Percentiles rank a stretch among this genome's conserved stretches.
phyloP scores from a whole-genome alignment of 2,797 vertebrate species.

The Botia kubotai region DNA sequence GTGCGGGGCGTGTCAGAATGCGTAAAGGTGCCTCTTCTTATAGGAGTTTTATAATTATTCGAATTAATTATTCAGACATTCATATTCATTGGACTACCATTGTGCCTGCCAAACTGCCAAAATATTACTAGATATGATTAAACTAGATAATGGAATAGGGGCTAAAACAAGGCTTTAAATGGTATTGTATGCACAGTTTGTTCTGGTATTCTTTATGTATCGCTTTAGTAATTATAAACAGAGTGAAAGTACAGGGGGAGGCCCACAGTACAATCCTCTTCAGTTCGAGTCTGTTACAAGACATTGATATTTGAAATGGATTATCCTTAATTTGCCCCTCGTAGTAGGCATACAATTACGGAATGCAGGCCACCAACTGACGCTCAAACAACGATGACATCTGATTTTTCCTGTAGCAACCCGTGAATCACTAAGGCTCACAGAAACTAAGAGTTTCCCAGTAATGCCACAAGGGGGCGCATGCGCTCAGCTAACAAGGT shows the following conservation, averaged over 20 bases:
- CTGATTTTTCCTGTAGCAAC: constrained; percentile 32
- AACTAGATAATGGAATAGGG: background rate
- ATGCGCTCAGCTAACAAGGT: background rate
- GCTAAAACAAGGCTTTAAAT: background rate
- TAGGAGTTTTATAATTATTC: constrained; percentile 13
- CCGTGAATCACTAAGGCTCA: background rate
- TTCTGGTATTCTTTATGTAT: background rate
- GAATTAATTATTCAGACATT: background rate
- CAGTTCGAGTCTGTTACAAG: background rate
- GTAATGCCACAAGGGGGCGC: constrained; percentile 45
- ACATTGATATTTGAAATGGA: constrained; percentile 10
- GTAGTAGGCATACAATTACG: constrained; percentile 35
- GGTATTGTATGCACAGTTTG: background rate
- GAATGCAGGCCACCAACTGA: constrained; percentile 37
- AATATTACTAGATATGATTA: background rate
- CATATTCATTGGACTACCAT: background rate
- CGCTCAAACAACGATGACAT: constrained; percentile 43
- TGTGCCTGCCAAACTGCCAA: background rate
- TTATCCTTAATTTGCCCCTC: constrained; percentile 27
- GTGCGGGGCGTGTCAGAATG: background rate
- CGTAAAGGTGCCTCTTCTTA: constrained; percentile 14
- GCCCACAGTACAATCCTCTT: background rate
- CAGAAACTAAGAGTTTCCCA: constrained; percentile 1
- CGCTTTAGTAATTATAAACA: background rate
- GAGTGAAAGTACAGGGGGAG: background rate